Conservation (phyloP, 1,140 invertebrate species). For the Calephelis nemesis region DNA sequence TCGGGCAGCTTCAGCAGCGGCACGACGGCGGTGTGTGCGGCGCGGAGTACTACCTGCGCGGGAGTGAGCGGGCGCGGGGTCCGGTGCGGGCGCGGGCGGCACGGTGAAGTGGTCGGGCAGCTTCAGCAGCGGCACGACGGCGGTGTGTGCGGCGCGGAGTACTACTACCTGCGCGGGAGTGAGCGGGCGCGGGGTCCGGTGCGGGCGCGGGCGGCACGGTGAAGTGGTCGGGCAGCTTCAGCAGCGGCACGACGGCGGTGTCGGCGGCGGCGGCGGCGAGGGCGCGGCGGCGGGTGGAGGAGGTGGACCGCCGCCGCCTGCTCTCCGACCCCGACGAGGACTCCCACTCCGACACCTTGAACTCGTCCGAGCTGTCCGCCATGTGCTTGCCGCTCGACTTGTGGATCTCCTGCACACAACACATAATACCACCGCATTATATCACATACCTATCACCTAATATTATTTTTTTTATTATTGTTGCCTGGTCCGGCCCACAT, state of each 20-base stretch:
- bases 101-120: slow-evolving; percentile 53
- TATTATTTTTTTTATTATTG: no score
- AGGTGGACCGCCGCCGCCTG: slow-evolving; percentile 25
- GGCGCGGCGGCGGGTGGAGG: slow-evolving; percentile 36
- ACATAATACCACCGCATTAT: no score
- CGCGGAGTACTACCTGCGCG: slow-evolving; percentile 25
- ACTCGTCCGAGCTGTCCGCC: slow-evolving; percentile 77
- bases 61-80: slow-evolving; percentile 39
- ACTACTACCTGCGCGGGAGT: background rate
- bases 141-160: background rate
- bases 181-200: background rate
- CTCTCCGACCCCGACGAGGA: slow-evolving; percentile 27
- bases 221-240: slow-evolving; percentile 65
- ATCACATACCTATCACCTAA: no score
- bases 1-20: slow-evolving; percentile 67
- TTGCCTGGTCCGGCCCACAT: no score
- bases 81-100: slow-evolving; percentile 47
- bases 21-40: slow-evolving; percentile 60
- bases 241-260: slow-evolving; percentile 62
- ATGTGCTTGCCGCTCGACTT: slow-evolving; percentile 78
- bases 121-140: slow-evolving; percentile 53
- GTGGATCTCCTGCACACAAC: slow-evolving; percentile 65
- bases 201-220: slow-evolving; percentile 53
- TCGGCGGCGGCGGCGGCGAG: slow-evolving; percentile 51
- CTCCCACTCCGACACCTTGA: slow-evolving; percentile 51